Percentiles rank a stretch among this genome's conserved stretches.
These are phyloP conservation scores for Xanthia togata DNA, from an alignment of 2,888 invertebrate genomes.

Conservation along the genomic window DNA sequence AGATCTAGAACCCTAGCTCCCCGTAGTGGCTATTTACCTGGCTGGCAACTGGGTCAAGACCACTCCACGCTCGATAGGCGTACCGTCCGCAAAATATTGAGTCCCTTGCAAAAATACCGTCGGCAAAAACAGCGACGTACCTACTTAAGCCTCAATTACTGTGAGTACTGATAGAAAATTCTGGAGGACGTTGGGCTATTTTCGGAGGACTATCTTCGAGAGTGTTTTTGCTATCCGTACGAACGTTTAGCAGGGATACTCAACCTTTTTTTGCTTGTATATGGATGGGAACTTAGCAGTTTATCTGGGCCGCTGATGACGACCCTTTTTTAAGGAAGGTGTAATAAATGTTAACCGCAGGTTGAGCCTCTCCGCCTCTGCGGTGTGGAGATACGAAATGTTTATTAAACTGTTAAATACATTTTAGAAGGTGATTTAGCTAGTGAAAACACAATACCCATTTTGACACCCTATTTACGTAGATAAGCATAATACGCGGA, in stretches of 20 bases:
- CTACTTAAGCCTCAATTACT: constrained; percentile 48
- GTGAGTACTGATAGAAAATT: constrained; percentile 53
- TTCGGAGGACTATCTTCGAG: constrained; percentile 39
- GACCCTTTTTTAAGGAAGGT: constrained; percentile 39
- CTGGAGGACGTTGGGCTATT: constrained; percentile 43
- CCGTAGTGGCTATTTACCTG: constrained; percentile 62
- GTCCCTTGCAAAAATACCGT: constrained; percentile 51
- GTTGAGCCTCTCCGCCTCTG: constrained; percentile 8
- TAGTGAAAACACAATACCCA: neutral
- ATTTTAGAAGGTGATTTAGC: neutral
- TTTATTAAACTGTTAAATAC: constrained; percentile 15
- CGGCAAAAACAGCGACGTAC: constrained; percentile 46
- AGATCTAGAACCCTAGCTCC: constrained; percentile 20
- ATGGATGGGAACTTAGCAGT: constrained; percentile 26
- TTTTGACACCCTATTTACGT: neutral
- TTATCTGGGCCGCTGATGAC: constrained; percentile 42
- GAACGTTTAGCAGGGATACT: constrained; percentile 35
- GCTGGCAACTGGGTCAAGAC: constrained; percentile 66
- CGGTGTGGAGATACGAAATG: constrained; percentile 8
- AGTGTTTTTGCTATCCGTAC: constrained; percentile 52
- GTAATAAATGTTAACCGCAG: constrained; percentile 37
- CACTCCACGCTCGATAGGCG: constrained; percentile 58
- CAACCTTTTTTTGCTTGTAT: constrained; percentile 43
- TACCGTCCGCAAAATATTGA: constrained; percentile 62
- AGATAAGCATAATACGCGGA: neutral